Evolutionary conservation across 2,113 vertebrate genomes (phyloP).

Genomic region (Mormoops blainvillei): DNA sequence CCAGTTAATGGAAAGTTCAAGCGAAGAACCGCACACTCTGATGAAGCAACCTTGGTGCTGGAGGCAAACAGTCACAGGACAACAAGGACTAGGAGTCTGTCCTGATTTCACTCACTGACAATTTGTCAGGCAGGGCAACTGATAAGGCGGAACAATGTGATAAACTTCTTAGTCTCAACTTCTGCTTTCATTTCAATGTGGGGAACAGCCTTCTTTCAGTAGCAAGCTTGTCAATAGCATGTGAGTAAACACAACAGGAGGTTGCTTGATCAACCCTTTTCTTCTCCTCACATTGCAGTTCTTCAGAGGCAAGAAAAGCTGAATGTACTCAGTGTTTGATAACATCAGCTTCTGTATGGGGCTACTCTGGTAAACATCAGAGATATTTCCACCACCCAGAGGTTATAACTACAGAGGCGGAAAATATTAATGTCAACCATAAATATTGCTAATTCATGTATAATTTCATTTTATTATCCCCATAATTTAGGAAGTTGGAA

Average conservation of each 20-base stretch:
- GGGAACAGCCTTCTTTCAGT: too few relatives aligned
- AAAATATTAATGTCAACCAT: background rate
- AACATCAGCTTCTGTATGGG: background rate
- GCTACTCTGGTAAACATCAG: background rate
- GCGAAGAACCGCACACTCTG: background rate
- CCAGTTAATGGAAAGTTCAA: background rate
- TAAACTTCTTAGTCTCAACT: background rate
- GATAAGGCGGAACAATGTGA: background rate
- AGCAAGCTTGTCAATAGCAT: background rate
- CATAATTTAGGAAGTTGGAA: background rate
- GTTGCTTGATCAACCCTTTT: background rate
- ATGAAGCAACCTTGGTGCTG: background rate
- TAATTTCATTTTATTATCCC: background rate
- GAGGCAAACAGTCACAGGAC: background rate
- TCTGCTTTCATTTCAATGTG: background rate
- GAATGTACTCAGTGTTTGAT: background rate
- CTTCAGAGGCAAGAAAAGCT: background rate
- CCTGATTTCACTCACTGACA: background rate
- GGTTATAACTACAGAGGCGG: background rate
- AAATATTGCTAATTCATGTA: background rate
- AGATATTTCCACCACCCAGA: background rate
- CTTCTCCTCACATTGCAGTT: background rate
- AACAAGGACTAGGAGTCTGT: background rate
- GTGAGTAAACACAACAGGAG: background rate
- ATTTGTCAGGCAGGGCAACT: background rate